phyloP scores from a whole-genome alignment of 2,888 invertebrate species.

The Coecobrya sp. region DNA sequence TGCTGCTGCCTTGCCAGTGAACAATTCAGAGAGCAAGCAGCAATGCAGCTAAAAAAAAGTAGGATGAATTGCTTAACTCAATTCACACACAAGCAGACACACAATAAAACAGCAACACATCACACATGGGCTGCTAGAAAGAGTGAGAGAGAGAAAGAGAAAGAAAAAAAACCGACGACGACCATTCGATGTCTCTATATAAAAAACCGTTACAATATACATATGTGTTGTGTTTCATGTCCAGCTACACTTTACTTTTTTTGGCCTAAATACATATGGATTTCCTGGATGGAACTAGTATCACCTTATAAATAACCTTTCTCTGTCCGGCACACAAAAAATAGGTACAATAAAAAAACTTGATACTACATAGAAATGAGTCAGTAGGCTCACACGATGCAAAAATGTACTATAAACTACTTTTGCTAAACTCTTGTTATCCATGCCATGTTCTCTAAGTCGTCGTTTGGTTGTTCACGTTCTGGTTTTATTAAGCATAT shows the following conservation, averaged over 20 bases:
- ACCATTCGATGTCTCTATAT: too few species aligned
- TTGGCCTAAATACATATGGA: constrained; percentile 74
- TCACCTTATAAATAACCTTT: constrained; percentile 64
- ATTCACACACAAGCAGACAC: constrained; percentile 45
- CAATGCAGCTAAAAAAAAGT: constrained; percentile 79
- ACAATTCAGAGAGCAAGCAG: constrained; percentile 32
- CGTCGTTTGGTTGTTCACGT: neutral
- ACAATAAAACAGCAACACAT: constrained; percentile 52
- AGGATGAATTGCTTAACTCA: constrained; percentile 76
- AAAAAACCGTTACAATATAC: neutral
- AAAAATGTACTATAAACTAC: constrained; percentile 36
- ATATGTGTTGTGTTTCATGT: neutral
- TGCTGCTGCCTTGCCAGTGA: constrained; percentile 2
- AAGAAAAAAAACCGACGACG: constrained; percentile 8
- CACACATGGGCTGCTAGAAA: constrained; percentile 36
- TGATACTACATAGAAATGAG: constrained; percentile 50
- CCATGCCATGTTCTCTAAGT: constrained; percentile 8
- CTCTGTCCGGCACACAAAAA: constrained; percentile 44
- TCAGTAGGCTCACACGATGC: constrained; percentile 40
- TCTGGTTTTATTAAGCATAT: neutral
- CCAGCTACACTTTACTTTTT: constrained; percentile 1
- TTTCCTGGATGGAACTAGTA: constrained; percentile 75
- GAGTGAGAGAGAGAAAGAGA: neutral
- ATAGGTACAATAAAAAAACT: constrained; percentile 35
- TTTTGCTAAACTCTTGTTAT: constrained; percentile 22